Percentiles rank a stretch among this genome's conserved stretches.
phyloP scores from a whole-genome alignment of 2,888 invertebrate genomes.

The Julus scandinavius region DNA sequence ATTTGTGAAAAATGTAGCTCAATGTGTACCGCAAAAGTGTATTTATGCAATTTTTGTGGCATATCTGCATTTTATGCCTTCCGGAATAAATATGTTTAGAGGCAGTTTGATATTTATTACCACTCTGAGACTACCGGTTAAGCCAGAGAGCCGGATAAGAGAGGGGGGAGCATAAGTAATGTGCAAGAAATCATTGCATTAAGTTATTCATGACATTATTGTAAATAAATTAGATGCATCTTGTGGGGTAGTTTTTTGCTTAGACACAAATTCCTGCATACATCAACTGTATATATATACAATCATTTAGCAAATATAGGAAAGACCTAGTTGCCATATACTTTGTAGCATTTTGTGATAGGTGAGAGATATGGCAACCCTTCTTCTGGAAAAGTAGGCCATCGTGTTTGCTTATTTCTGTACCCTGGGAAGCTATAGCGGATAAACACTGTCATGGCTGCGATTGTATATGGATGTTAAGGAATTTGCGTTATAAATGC shows the following conservation, averaged over 20 bases:
- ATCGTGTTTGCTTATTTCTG: slow-evolving; percentile 18
- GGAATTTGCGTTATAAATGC: slow-evolving; percentile 3
- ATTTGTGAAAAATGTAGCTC: too few relatives aligned
- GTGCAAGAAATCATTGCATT: too few relatives aligned
- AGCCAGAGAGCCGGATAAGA: too few relatives aligned
- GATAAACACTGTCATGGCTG: neutral
- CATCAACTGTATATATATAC: neutral
- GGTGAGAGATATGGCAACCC: neutral
- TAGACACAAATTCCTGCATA: neutral
- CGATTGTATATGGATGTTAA: slow-evolving; percentile 6
- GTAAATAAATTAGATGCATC: neutral
- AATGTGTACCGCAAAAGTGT: too few relatives aligned
- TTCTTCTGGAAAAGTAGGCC: neutral
- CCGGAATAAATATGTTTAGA: too few relatives aligned
- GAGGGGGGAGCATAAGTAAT: too few relatives aligned
- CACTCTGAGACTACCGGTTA: too few relatives aligned
- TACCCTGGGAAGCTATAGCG: neutral
- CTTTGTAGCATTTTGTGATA: neutral
- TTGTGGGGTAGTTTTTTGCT: neutral
- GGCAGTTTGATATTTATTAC: too few relatives aligned
- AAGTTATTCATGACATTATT: neutral
- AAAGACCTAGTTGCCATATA: neutral
- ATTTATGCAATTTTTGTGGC: too few relatives aligned
- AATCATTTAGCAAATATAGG: neutral
- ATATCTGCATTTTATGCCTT: too few relatives aligned